A percentile compares a stretch with the other conserved stretches of the same genome.
Conservation (phyloP, 1,140 invertebrate species). For the Stenopsyche tienmushanensis region DNA sequence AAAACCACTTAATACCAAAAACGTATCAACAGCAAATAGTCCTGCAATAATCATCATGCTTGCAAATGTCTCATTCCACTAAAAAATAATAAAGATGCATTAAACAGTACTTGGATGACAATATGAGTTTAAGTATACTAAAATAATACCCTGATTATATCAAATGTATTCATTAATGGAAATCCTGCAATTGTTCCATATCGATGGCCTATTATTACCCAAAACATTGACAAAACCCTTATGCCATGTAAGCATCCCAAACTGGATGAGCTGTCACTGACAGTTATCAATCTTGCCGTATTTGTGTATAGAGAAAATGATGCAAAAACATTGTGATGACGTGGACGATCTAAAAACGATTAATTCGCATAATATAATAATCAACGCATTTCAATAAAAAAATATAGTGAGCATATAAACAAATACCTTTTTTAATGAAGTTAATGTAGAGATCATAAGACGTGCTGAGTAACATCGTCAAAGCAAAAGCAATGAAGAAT, state of each 20-base stretch:
- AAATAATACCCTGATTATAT: conserved; percentile 39
- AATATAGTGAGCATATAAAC: too few species aligned
- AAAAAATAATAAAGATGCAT: conserved; percentile 34
- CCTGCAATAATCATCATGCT: conserved; percentile 47
- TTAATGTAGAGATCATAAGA: neutral
- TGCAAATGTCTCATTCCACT: conserved; percentile 45
- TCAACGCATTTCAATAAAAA: too few species aligned
- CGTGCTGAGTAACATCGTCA: neutral
- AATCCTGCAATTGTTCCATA: conserved; percentile 44
- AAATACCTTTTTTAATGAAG: too few species aligned
- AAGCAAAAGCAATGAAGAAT: conserved; percentile 5
- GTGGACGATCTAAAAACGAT: too few species aligned
- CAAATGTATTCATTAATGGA: conserved; percentile 44
- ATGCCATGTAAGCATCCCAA: conserved; percentile 58
- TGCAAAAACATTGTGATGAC: too few species aligned
- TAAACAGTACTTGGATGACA: neutral
- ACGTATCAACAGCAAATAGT: conserved; percentile 58
- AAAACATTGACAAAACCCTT: conserved; percentile 62
- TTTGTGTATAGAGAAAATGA: conserved; percentile 50
- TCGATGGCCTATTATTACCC: conserved; percentile 67
- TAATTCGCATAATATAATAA: too few species aligned
- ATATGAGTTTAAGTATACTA: neutral
- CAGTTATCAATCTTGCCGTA: conserved; percentile 43
- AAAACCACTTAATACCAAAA: conserved; percentile 59
- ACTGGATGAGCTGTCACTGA: conserved; percentile 5